Percentiles rank a stretch among this genome's conserved stretches.
Evolutionary conservation across 2,888 invertebrate species (phyloP).

Genomic region (Uloborus plumipes): DNA sequence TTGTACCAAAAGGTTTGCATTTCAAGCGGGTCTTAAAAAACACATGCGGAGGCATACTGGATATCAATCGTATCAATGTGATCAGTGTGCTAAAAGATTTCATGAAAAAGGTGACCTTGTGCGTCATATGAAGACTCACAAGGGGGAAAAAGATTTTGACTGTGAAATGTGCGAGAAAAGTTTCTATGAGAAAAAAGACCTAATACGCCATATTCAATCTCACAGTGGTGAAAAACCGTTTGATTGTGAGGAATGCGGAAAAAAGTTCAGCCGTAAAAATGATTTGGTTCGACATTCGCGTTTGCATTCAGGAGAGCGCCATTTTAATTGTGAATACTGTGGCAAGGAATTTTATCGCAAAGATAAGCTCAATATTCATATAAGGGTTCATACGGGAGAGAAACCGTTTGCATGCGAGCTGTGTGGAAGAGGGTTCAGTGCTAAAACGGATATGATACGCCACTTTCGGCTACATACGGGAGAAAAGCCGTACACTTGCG

Average conservation of each 20-base stretch:
- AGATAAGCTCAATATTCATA: constrained; percentile 55
- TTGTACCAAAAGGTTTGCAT: constrained; percentile 50
- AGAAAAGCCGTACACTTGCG: constrained; percentile 2
- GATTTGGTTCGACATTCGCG: constrained; percentile 48
- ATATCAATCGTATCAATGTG: constrained; percentile 22
- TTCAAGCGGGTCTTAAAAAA: constrained; percentile 23
- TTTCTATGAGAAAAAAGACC: constrained; percentile 45
- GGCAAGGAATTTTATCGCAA: constrained; percentile 52
- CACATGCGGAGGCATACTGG: constrained; percentile 30
- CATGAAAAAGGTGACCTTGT: constrained; percentile 37
- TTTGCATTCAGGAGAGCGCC: constrained; percentile 38
- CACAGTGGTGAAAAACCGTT: constrained; percentile 51
- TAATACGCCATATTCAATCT: constrained; percentile 38
- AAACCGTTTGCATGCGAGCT: constrained; percentile 39
- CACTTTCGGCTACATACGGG: constrained; percentile 37
- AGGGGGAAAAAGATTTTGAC: constrained; percentile 18
- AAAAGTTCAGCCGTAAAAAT: constrained; percentile 51
- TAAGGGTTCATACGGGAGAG: constrained; percentile 55
- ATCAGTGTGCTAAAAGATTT: constrained; percentile 29
- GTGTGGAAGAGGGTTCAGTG: constrained; percentile 45
- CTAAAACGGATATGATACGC: constrained; percentile 52
- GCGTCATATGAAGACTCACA: constrained; percentile 27
- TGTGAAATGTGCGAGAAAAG: constrained; percentile 47
- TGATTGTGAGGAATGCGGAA: constrained; percentile 42
- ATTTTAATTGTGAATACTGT: constrained; percentile 55